Conservation (phyloP, 2,888 invertebrate genomes). For the Leptinotarsa juncta region DNA sequence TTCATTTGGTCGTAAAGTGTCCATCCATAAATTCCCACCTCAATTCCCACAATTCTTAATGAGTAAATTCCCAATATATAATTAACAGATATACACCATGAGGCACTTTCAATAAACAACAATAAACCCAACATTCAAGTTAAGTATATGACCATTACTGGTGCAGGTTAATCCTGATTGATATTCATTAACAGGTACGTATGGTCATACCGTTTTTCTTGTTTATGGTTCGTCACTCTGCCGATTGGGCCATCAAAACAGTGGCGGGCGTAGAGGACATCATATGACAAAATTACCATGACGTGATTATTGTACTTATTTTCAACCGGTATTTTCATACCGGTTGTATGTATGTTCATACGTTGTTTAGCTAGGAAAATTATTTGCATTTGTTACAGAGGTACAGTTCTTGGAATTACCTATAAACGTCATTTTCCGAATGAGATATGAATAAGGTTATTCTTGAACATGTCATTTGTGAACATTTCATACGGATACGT, state of each 20-base stretch:
- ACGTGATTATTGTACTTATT: too few relatives aligned
- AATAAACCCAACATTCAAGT: constrained; percentile 41
- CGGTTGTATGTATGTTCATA: too few relatives aligned
- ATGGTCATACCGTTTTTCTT: constrained; percentile 40
- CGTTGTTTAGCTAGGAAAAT: too few relatives aligned
- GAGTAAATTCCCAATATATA: constrained; percentile 22
- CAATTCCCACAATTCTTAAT: not conserved
- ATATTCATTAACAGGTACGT: constrained; percentile 44
- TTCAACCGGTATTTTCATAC: too few relatives aligned
- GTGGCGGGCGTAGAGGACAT: constrained; percentile 1
- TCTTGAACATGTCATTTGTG: too few relatives aligned
- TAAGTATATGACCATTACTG: constrained; percentile 45
- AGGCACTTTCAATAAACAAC: constrained; percentile 44
- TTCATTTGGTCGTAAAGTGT: not conserved
- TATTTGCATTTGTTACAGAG: too few relatives aligned
- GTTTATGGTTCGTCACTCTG: constrained; percentile 44
- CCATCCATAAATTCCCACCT: not conserved
- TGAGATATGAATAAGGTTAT: too few relatives aligned
- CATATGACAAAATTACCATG: too few relatives aligned
- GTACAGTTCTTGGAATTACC: too few relatives aligned
- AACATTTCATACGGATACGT: too few relatives aligned
- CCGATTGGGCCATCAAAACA: not conserved
- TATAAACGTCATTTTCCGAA: too few relatives aligned
- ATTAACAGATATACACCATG: constrained; percentile 37
- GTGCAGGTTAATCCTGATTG: constrained; percentile 45